These are phyloP conservation scores for Drosophila seguyi DNA, from an alignment of 1,140 invertebrate genomes.

Conservation along the genomic window DNA sequence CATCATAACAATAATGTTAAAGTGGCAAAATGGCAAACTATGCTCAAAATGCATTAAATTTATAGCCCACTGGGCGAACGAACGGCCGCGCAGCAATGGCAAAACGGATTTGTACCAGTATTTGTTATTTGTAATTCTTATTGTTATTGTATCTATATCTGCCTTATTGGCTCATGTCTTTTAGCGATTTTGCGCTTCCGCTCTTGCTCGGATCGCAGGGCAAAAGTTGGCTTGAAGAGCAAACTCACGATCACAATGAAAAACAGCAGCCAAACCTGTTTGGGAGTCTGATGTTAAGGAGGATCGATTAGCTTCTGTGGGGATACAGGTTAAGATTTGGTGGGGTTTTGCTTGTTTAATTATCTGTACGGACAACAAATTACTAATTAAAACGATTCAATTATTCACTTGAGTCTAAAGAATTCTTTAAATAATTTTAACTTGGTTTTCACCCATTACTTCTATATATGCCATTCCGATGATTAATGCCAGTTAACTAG, in stretches of 20 bases:
- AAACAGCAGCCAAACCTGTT: constrained; percentile 14
- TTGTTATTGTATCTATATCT: constrained; percentile 56
- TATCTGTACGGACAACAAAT: not conserved
- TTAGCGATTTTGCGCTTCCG: constrained; percentile 46
- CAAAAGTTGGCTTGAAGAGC: constrained; percentile 9
- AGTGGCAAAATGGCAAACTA: constrained; percentile 85
- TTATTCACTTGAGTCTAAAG: not conserved
- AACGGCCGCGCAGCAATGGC: constrained; percentile 19
- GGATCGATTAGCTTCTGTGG: constrained; percentile 26
- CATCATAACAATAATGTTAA: constrained; percentile 85
- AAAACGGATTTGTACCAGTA: constrained; percentile 59
- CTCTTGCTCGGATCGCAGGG: constrained; percentile 25
- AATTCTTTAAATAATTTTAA: not conserved
- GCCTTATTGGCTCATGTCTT: constrained; percentile 47
- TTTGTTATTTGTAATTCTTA: constrained; percentile 15
- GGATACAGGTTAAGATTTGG: not conserved
- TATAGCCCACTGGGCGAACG: constrained; percentile 51
- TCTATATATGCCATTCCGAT: not conserved
- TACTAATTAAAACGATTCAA: not conserved
- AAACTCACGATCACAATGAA: constrained; percentile 26
- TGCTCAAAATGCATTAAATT: constrained; percentile 78
- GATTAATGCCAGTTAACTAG: constrained; percentile 27
- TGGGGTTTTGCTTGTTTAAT: not conserved
- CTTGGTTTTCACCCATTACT: constrained; percentile 3
- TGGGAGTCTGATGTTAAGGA: not conserved